Evolutionary conservation across 2,888 invertebrate genomes (phyloP).

Genomic region (Eurytoma californica): DNA sequence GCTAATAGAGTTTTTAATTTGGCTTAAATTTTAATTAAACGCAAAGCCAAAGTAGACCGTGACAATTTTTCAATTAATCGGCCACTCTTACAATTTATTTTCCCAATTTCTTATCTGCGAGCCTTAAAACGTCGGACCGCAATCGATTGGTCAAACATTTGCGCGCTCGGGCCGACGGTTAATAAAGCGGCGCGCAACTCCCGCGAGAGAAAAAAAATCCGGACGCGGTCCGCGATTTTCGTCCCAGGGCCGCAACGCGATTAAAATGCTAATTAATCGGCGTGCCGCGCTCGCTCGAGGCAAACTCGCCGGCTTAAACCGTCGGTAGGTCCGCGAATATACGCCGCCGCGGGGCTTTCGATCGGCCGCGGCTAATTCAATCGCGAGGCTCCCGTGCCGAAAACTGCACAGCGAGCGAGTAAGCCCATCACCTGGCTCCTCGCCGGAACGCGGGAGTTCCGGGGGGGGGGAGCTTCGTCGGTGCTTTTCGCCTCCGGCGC

Average conservation of each 20-base stretch:
- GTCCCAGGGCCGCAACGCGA: conserved; percentile 9
- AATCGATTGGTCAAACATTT: not conserved
- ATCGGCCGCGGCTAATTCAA: conserved; percentile 43
- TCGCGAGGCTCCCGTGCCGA: conserved; percentile 1
- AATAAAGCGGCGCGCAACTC: too few relatives aligned
- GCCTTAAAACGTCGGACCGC: too few relatives aligned
- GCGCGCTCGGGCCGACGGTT: not conserved
- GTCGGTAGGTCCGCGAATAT: not conserved
- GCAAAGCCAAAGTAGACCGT: too few relatives aligned
- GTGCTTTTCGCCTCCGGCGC: not conserved
- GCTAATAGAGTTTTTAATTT: too few relatives aligned
- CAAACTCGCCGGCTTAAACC: conserved; percentile 32
- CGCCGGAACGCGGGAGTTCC: too few relatives aligned
- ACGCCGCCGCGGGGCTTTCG: conserved; percentile 10
- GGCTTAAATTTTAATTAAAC: too few relatives aligned
- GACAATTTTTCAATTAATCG: too few relatives aligned
- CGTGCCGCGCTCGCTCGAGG: not conserved
- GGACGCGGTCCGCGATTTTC: not conserved
- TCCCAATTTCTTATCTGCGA: too few relatives aligned
- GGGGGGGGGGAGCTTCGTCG: too few relatives aligned
- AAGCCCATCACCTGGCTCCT: too few relatives aligned
- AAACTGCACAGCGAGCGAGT: not conserved
- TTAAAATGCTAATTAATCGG: conserved; percentile 52
- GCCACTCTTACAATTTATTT: too few relatives aligned
- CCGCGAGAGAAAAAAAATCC: not conserved